These are phyloP conservation scores for Brenthis ino DNA, from an alignment of 2,888 invertebrate genomes.

Conservation along the genomic window DNA sequence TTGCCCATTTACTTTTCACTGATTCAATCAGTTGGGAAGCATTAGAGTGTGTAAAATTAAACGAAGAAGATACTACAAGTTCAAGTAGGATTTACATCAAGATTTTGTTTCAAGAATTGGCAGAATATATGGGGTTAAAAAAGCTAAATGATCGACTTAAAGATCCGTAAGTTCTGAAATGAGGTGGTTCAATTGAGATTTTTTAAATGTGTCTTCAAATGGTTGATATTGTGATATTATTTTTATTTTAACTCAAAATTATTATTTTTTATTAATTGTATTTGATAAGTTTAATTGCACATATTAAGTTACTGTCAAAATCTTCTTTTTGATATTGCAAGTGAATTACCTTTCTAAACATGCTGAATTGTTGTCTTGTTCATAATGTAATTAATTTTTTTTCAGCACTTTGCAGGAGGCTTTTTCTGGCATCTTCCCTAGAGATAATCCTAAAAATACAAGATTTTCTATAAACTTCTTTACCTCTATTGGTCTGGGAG, in stretches of 20 bases:
- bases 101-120: constrained; percentile 97
- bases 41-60: constrained; percentile 92
- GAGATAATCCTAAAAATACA: constrained; percentile 97
- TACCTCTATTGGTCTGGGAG: constrained; percentile 97
- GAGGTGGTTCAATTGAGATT: constrained; percentile 22
- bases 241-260: neutral
- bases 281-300: too few relatives aligned
- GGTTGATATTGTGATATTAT: neutral
- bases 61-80: constrained; percentile 98
- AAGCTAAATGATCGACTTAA: constrained; percentile 95
- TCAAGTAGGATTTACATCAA: constrained; percentile 99
- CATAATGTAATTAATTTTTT: constrained; percentile 41
- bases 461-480: constrained; percentile 99
- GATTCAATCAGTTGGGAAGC: constrained; percentile 99
- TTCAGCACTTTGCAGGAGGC: constrained; percentile 91
- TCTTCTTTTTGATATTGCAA: too few relatives aligned
- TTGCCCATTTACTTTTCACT: constrained; percentile 96
- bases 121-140: constrained; percentile 97
- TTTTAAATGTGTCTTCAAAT: neutral
- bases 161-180: constrained; percentile 87
- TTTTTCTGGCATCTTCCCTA: constrained; percentile 96
- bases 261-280: neutral
- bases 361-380: too few relatives aligned
- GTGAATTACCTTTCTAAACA: too few relatives aligned
- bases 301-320: too few relatives aligned